Percentiles rank a stretch among this genome's conserved stretches.
Conservation (phyloP, 2,888 invertebrate genomes). For the Nebria brevicollis region DNA sequence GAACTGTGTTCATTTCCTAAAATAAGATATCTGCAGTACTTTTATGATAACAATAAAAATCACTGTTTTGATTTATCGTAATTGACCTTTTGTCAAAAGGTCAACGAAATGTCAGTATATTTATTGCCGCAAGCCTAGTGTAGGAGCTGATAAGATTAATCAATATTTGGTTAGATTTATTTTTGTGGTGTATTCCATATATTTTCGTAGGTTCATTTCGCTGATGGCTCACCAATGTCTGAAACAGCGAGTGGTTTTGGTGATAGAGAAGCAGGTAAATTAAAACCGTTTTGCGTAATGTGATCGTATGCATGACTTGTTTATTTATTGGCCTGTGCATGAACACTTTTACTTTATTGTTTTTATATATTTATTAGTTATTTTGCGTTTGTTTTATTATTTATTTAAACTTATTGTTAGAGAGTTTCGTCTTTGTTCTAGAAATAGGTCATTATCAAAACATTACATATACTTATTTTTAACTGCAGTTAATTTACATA, state of each 20-base stretch:
- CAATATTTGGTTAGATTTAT: constrained; percentile 28
- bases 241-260: constrained; percentile 59
- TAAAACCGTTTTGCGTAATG: not conserved
- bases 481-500: too few relatives aligned
- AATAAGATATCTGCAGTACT: not conserved
- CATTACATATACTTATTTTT: too few relatives aligned
- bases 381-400: not conserved
- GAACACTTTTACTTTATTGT: not conserved
- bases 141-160: constrained; percentile 24
- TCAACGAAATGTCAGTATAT: constrained; percentile 32
- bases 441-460: too few relatives aligned
- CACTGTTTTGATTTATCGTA: constrained; percentile 2
- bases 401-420: not conserved
- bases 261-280: constrained; percentile 58
- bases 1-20: constrained; percentile 19
- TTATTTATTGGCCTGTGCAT: not conserved
- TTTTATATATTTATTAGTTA: constrained; percentile 12
- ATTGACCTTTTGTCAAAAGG: constrained; percentile 37
- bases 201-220: constrained; percentile 71
- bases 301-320: constrained; percentile 3
- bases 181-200: constrained; percentile 23
- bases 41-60: not conserved
- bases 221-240: constrained; percentile 68
- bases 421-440: too few relatives aligned
- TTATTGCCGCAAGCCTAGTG: not conserved